A percentile compares a stretch with the other conserved stretches of the same genome.
These are phyloP conservation scores for Atta texana DNA, from an alignment of 1,140 invertebrate genomes.

Conservation along the genomic window DNA sequence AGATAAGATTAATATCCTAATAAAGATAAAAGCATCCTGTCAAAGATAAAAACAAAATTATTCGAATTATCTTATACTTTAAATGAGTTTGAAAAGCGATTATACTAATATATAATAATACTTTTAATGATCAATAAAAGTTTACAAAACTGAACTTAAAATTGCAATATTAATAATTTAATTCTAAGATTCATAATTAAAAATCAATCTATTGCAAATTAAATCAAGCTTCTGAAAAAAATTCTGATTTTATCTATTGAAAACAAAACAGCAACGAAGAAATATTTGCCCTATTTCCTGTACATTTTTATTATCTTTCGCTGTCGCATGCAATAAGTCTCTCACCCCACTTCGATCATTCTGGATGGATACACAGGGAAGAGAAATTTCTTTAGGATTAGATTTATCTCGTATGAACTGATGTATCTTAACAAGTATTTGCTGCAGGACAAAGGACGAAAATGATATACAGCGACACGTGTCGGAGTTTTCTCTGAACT, in stretches of 20 bases:
- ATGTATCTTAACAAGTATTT: conserved; percentile 9
- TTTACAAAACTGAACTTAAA: not conserved
- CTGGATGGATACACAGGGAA: conserved; percentile 17
- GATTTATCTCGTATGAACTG: conserved; percentile 58
- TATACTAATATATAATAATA: not conserved
- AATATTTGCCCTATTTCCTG: conserved; percentile 12
- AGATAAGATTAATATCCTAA: not conserved
- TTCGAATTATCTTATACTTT: not conserved
- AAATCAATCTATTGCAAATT: not conserved
- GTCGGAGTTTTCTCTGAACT: conserved; percentile 66
- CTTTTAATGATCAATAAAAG: not conserved
- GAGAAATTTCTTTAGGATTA: conserved; percentile 35
- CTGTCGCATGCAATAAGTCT: not conserved
- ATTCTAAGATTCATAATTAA: not conserved
- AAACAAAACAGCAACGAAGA: not conserved
- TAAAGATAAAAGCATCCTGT: not conserved
- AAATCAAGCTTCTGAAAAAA: not conserved
- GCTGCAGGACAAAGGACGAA: conserved; percentile 57
- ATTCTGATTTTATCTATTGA: not conserved
- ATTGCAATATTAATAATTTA: conserved; percentile 1
- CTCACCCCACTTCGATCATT: conserved; percentile 34
- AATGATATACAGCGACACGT: conserved; percentile 63
- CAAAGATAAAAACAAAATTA: not conserved
- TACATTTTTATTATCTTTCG: conserved; percentile 5
- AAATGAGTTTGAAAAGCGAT: not conserved